Percentiles rank a stretch among this genome's conserved stretches.
Evolutionary conservation across 2,888 invertebrate species (phyloP).

Genomic region (Eupithecia vulgata): DNA sequence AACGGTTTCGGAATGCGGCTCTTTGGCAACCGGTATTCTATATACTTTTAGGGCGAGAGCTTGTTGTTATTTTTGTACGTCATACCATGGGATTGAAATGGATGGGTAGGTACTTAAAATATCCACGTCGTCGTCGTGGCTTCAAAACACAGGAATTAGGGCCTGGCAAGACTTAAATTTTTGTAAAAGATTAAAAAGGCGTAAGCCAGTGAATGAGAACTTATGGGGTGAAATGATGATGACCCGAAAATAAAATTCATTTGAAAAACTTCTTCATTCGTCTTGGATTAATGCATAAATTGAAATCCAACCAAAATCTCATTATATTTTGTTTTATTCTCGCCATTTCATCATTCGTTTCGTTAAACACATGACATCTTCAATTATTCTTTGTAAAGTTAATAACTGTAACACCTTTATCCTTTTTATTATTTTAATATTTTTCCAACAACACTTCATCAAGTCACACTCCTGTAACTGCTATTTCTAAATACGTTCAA

Average conservation of each 20-base stretch:
- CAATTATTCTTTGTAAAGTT: neutral
- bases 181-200: neutral
- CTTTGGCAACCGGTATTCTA: constrained; percentile 29
- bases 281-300: neutral
- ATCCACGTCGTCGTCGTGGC: neutral
- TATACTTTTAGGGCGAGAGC: constrained; percentile 18
- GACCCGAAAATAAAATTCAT: neutral
- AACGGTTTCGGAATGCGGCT: constrained; percentile 30
- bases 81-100: neutral
- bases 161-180: neutral
- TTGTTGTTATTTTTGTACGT: neutral
- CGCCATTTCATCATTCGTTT: neutral
- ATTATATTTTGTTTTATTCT: neutral
- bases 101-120: neutral
- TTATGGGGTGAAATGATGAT: too few species aligned
- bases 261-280: neutral
- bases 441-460: neutral
- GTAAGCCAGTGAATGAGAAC: too few species aligned
- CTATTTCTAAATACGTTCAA: neutral
- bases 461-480: neutral
- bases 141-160: neutral
- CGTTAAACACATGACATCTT: neutral
- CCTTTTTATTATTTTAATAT: too few species aligned
- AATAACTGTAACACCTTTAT: too few species aligned
- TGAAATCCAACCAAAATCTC: neutral